Base-by-base conservation (phyloP, 2,797 vertebrate genomes). In the Lagocephalus sceleratus region DNA sequence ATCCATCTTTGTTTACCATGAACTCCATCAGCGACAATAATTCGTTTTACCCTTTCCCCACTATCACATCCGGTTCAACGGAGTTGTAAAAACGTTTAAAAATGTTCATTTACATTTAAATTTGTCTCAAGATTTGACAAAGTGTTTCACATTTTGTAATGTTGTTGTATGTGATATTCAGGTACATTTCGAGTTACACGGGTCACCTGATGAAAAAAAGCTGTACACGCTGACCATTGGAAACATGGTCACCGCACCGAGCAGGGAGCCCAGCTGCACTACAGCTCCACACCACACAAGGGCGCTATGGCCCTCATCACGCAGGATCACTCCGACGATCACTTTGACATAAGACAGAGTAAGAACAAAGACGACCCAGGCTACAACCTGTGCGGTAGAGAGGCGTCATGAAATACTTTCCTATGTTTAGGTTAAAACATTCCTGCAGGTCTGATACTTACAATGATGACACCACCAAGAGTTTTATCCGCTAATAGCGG, bases 241-340 rank as follows among this genome's bases (percentile, higher is more conserved):
- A 43, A 94, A 94, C 87, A 93, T 90, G 39, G 88, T 80, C 1
- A 92, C 76, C 0, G 92, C 92, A 0, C 93, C 93, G 50, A 93
- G 41, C 84, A 93, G 78, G 11, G 93, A 94, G 20, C 93, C 93
- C 14, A 94, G 25, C 85, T 94, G 93, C 74, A 94, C 92, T 20
- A 92, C 87, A 0, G 91, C 91, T 6, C 93, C 93, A 2, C 92
- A 94, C 91, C 91, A 94, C 80, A 94, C 88, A 0, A 94, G 91
- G 39, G 93, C 92, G 29, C 90, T 82, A 86, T 90, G 91, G 20
- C 93, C 93, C 57, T 94, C 90, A 15, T 93, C 91, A 0, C 93
- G 89, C 49, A 94, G 75, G 56, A 93, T 90, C 32, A 93, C 9
- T 1, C 90, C 92, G 0, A 93, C 86, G 26, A 93, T 92, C 78